Evolutionary conservation across 2,888 invertebrate genomes (phyloP).

Genomic region (Phyllotreta cruciferae): DNA sequence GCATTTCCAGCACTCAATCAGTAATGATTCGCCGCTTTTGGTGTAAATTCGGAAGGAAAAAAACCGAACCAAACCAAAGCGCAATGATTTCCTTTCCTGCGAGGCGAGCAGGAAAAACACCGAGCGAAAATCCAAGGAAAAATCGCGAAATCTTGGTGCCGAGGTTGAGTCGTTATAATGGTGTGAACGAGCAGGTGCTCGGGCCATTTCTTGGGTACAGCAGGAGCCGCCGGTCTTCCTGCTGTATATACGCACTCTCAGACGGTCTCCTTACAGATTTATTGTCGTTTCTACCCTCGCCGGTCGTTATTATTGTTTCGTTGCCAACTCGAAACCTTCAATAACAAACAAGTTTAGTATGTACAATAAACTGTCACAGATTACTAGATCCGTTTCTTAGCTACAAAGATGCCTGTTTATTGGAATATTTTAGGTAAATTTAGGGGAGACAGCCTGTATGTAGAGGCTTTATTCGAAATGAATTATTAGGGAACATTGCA

Average conservation of each 20-base stretch:
- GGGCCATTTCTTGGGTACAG: constrained; percentile 52
- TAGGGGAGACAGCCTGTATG: not conserved
- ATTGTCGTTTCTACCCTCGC: constrained; percentile 44
- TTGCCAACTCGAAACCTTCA: constrained; percentile 20
- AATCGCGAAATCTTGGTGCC: constrained; percentile 56
- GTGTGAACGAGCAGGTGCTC: constrained; percentile 52
- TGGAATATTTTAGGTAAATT: constrained; percentile 10
- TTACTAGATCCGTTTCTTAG: constrained; percentile 2
- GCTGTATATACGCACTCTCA: constrained; percentile 46
- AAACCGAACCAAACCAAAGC: constrained; percentile 5
- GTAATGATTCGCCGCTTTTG: no score
- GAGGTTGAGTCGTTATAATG: constrained; percentile 55
- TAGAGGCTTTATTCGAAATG: not conserved
- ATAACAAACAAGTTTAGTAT: constrained; percentile 13
- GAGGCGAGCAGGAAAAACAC: constrained; percentile 28
- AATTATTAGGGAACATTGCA: not conserved
- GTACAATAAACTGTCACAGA: constrained; percentile 24
- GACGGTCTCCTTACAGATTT: constrained; percentile 46
- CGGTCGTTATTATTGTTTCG: constrained; percentile 30
- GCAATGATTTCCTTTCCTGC: constrained; percentile 14
- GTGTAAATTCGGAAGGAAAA: no score
- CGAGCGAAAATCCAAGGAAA: constrained; percentile 53
- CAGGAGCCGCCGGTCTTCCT: constrained; percentile 41
- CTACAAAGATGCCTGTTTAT: not conserved
- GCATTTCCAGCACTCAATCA: not conserved